Percentiles rank a stretch among this genome's conserved stretches.
Evolutionary conservation across 1,140 invertebrate genomes (phyloP).

Genomic region (Megalopta genalis): DNA sequence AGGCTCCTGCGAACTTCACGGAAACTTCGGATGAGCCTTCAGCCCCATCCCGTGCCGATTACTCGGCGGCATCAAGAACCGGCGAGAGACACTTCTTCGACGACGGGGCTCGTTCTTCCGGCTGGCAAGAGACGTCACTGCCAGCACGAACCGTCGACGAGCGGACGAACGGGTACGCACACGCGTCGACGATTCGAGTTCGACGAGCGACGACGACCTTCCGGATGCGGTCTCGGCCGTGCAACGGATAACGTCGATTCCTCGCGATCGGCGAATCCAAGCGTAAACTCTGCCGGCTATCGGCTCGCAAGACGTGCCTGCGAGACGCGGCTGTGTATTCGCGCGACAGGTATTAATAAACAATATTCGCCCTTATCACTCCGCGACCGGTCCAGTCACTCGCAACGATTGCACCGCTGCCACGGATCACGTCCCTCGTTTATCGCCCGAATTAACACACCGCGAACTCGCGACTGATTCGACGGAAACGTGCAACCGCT

Average conservation of each 20-base stretch:
- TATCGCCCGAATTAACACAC: neutral
- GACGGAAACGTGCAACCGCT: no score
- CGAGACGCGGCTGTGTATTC: neutral
- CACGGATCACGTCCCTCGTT: conserved; percentile 13
- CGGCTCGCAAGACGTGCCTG: neutral
- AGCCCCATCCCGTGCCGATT: neutral
- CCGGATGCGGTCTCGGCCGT: neutral
- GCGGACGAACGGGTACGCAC: neutral
- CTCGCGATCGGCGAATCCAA: neutral
- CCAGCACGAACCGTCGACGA: neutral
- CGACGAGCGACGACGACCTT: neutral
- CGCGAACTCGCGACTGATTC: neutral
- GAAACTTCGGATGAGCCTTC: neutral
- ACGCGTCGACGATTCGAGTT: neutral
- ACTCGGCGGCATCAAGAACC: neutral
- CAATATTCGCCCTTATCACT: conserved; percentile 18
- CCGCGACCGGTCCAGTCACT: neutral
- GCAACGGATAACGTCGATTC: neutral
- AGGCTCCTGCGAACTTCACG: neutral
- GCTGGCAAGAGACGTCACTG: neutral
- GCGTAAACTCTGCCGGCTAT: neutral
- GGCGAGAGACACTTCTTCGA: neutral
- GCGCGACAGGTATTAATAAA: conserved; percentile 7
- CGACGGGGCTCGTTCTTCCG: neutral
- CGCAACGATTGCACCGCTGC: conserved; percentile 8